Evolutionary conservation across 2,888 invertebrate species (phyloP).

Genomic region (Adelphocoris suturalis): DNA sequence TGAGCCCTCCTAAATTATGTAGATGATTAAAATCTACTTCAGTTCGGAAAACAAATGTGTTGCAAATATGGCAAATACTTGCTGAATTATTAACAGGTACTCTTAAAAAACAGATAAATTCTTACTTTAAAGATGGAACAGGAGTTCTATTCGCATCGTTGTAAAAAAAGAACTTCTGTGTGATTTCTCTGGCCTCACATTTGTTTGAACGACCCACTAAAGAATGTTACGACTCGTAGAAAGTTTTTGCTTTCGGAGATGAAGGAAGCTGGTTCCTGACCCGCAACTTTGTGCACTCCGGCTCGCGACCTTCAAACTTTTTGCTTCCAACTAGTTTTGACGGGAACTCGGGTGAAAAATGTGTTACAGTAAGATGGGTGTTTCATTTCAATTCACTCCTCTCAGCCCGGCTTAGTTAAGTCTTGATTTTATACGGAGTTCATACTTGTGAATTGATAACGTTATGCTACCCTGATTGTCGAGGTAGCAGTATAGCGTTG

Average conservation of each 20-base stretch:
- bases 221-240: neutral
- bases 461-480: too few relatives aligned
- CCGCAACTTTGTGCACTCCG: neutral
- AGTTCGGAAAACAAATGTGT: too few relatives aligned
- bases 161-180: neutral
- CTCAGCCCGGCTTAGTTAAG: too few relatives aligned
- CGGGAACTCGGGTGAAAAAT: neutral
- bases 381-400: neutral
- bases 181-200: neutral
- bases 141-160: neutral
- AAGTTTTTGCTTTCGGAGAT: slow-evolving; percentile 18
- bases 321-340: neutral
- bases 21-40: too few relatives aligned
- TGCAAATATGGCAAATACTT: too few relatives aligned
- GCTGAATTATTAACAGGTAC: too few relatives aligned
- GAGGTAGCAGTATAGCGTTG: too few relatives aligned
- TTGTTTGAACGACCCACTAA: slow-evolving; percentile 34
- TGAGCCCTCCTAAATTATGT: too few relatives aligned
- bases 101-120: too few relatives aligned
- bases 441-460: too few relatives aligned
- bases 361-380: slow-evolving; percentile 1
- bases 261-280: slow-evolving; percentile 5
- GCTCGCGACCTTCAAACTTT: slow-evolving; percentile 22
- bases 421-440: too few relatives aligned
- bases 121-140: too few relatives aligned